These are phyloP conservation scores for Amyelois transitella DNA, from an alignment of 1,140 invertebrate species.

Conservation along the genomic window DNA sequence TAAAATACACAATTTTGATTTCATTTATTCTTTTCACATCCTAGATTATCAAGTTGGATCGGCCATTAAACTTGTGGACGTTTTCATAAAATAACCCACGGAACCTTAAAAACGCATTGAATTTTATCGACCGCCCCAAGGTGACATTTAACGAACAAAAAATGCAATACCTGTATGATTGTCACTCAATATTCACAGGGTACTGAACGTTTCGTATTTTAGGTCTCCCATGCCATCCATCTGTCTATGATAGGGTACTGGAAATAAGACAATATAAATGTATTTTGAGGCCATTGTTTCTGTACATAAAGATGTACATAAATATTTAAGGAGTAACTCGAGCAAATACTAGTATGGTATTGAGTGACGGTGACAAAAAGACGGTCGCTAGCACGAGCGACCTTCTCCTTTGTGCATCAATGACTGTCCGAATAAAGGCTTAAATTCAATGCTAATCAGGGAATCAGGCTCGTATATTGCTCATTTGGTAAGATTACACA, in stretches of 20 bases:
- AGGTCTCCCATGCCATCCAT: neutral
- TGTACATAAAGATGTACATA: slow-evolving; percentile 30
- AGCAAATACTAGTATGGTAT: slow-evolving; percentile 33
- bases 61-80: neutral
- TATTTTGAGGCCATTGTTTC: slow-evolving; percentile 11
- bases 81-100: neutral
- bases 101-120: neutral
- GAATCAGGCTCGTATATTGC: slow-evolving; percentile 4
- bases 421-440: slow-evolving; percentile 13
- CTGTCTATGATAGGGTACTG: neutral
- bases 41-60: neutral
- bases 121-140: neutral
- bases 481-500: neutral
- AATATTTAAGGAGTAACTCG: slow-evolving; percentile 28
- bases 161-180: neutral
- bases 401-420: slow-evolving; percentile 25
- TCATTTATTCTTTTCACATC: neutral
- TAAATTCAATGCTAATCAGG: slow-evolving; percentile 27
- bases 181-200: slow-evolving; percentile 2
- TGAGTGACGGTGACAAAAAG: slow-evolving; percentile 20
- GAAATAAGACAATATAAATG: slow-evolving; percentile 17
- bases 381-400: slow-evolving; percentile 18
- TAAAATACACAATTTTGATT: neutral
- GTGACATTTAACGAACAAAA: neutral
- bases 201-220: slow-evolving; percentile 3